phyloP scores from a whole-genome alignment of 2,797 vertebrate genomes.

The Scarus forsteni region DNA sequence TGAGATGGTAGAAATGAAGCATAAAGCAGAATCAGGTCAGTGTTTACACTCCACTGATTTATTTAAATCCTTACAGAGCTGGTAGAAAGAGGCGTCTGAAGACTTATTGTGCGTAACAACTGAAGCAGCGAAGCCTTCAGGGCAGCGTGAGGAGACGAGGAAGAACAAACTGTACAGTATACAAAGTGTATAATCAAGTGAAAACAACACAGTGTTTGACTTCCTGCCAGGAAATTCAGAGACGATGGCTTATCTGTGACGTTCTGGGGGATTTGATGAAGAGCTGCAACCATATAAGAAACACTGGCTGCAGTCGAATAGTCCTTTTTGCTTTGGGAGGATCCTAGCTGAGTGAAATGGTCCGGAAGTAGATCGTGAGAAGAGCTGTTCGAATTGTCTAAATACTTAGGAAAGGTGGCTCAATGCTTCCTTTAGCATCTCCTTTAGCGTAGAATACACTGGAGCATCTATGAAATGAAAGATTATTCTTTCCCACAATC shows the following conservation, averaged over 20 bases:
- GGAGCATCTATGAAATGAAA: too few relatives aligned
- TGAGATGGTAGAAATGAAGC: background rate
- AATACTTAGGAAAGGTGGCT: too few relatives aligned
- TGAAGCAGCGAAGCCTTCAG: constrained; percentile 11
- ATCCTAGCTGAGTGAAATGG: too few relatives aligned
- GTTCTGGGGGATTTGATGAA: background rate
- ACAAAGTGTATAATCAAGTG: too few relatives aligned
- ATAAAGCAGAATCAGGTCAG: constrained; percentile 8
- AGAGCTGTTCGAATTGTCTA: too few relatives aligned
- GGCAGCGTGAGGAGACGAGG: background rate
- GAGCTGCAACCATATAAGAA: background rate
- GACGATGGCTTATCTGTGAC: background rate
- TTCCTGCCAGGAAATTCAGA: background rate
- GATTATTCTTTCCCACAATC: too few relatives aligned
- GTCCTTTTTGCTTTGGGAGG: too few relatives aligned
- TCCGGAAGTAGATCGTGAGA: too few relatives aligned
- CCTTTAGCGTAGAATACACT: too few relatives aligned
- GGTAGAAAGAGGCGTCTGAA: background rate
- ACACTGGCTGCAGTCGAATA: too few relatives aligned
- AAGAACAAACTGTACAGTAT: background rate
- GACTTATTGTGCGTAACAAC: constrained; percentile 7
- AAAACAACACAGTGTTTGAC: background rate
- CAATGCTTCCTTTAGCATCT: too few relatives aligned
- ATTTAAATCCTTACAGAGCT: background rate
- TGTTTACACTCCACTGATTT: constrained; percentile 1